phyloP scores from a whole-genome alignment of 2,113 vertebrate species.

The Gracilinanus agilis region DNA sequence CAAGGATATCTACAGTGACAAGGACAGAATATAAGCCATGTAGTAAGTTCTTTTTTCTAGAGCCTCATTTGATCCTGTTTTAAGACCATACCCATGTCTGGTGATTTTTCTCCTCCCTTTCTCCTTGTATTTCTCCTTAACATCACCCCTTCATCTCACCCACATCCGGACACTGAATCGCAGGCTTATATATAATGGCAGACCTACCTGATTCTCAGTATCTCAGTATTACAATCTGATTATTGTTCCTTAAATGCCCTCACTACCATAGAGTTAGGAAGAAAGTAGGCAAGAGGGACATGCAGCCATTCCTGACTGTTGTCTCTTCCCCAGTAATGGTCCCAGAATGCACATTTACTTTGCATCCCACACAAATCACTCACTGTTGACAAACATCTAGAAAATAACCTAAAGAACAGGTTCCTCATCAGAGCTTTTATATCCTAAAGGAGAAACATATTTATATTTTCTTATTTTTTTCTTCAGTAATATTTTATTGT shows the following conservation, averaged over 20 bases:
- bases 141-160: background rate
- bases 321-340: background rate
- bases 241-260: background rate
- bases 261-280: background rate
- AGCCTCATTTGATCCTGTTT: background rate
- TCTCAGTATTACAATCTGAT: background rate
- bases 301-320: accelerated
- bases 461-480: too few relatives aligned
- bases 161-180: background rate
- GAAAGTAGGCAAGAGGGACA: background rate
- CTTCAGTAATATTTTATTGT: too few relatives aligned
- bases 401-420: background rate
- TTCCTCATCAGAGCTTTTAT: background rate
- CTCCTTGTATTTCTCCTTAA: background rate
- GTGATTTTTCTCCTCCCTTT: background rate
- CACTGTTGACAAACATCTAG: background rate
- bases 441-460: background rate
- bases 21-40: background rate
- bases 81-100: background rate
- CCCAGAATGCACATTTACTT: background rate
- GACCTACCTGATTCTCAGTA: background rate
- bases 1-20: background rate
- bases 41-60: background rate
- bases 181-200: background rate
- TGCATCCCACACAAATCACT: background rate